Percentiles rank a stretch among this genome's conserved stretches.
phyloP scores from a whole-genome alignment of 2,797 vertebrate species.

The Streptopelia turtur region DNA sequence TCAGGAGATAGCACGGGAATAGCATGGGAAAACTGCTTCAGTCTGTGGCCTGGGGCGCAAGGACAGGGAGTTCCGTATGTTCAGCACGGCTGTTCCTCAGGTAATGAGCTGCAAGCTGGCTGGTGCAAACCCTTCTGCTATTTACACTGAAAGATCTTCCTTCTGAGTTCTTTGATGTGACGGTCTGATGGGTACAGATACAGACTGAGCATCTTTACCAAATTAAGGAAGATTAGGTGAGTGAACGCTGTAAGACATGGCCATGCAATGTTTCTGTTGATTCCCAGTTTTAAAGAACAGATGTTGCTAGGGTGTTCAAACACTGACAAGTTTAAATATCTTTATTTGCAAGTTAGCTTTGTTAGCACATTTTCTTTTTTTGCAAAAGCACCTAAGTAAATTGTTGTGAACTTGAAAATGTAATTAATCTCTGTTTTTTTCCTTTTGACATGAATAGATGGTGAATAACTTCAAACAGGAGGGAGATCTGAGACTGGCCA shows the following conservation, averaged over 20 bases:
- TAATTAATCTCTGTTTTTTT: background rate
- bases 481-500: background rate
- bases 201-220: background rate
- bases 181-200: background rate
- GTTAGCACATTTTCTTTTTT: background rate
- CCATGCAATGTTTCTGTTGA: background rate
- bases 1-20: background rate
- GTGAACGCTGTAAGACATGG: background rate
- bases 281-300: background rate
- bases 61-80: background rate
- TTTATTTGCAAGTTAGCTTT: background rate
- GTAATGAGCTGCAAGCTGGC: background rate
- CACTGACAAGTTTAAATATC: background rate
- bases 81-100: background rate
- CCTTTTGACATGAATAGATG: background rate
- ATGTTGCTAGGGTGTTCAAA: background rate
- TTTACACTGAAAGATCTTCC: background rate
- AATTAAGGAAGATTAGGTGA: background rate
- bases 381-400: background rate
- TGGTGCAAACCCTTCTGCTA: background rate
- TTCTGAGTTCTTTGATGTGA: background rate
- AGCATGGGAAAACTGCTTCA: background rate
- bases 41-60: background rate
- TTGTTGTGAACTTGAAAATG: background rate
- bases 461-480: background rate